phyloP scores from a whole-genome alignment of 35 echinoderm and acorn worm species.

The Lytechinus pictus region DNA sequence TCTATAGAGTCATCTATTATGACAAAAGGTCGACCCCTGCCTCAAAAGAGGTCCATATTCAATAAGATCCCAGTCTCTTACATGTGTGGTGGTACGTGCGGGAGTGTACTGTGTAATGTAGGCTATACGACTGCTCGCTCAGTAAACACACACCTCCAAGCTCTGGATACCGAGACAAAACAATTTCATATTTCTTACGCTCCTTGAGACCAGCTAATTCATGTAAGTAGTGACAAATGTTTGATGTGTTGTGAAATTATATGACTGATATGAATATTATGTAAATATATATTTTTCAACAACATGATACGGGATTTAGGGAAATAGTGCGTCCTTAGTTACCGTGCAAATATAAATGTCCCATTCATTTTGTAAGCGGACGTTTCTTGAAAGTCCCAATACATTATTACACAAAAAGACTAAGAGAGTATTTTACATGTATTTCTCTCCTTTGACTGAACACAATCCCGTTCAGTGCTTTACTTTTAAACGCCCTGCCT shows the following conservation, averaged over 20 bases:
- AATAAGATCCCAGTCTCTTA: background rate
- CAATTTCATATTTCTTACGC: background rate
- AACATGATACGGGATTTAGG: background rate
- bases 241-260: background rate
- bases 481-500: no score
- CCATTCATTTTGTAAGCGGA: background rate
- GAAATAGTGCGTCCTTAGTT: conserved; percentile 9
- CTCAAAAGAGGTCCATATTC: background rate
- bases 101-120: background rate
- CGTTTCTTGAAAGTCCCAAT: background rate
- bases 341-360: background rate
- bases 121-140: background rate
- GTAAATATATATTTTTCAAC: background rate
- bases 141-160: background rate
- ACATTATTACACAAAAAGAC: no score
- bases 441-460: no score
- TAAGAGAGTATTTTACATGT: no score
- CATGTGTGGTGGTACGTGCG: background rate
- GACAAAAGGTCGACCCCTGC: background rate
- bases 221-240: background rate
- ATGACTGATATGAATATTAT: background rate
- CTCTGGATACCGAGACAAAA: background rate
- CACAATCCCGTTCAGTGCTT: no score
- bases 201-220: background rate
- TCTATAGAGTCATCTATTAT: background rate